Percentiles rank a stretch among this genome's conserved stretches.
phyloP scores from a whole-genome alignment of 1,140 invertebrate genomes.

The Rhopalosiphum padi region DNA sequence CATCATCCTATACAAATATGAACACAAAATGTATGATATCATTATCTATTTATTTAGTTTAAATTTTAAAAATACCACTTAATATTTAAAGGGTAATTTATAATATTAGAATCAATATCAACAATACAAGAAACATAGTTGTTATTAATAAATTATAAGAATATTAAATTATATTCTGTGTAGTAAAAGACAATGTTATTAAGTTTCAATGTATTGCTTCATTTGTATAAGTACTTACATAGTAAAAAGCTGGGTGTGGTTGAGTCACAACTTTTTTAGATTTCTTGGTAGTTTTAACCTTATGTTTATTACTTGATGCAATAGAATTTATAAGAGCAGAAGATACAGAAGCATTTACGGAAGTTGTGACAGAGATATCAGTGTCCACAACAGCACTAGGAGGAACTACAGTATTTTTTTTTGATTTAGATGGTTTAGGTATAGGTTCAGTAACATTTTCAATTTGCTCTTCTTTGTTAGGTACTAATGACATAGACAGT shows the following conservation, averaged over 20 bases:
- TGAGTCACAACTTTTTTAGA: neutral
- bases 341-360: neutral
- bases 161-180: neutral
- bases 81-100: neutral
- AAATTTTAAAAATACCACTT: neutral
- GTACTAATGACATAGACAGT: neutral
- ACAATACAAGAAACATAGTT: neutral
- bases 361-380: neutral
- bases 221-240: constrained; percentile 12
- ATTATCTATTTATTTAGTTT: neutral
- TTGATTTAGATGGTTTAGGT: neutral
- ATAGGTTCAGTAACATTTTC: neutral
- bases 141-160: neutral
- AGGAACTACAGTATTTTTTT: neutral
- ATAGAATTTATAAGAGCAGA: neutral
- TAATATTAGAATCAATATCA: neutral
- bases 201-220: neutral
- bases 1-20: constrained; percentile 71
- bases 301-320: neutral
- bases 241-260: constrained; percentile 5
- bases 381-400: neutral
- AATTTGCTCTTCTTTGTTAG: neutral
- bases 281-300: neutral
- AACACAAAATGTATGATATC: neutral
- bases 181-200: neutral